Evolutionary conservation across 35 echinoderm and acorn worm genomes (phyloP).

Genomic region (Lytechinus pictus): DNA sequence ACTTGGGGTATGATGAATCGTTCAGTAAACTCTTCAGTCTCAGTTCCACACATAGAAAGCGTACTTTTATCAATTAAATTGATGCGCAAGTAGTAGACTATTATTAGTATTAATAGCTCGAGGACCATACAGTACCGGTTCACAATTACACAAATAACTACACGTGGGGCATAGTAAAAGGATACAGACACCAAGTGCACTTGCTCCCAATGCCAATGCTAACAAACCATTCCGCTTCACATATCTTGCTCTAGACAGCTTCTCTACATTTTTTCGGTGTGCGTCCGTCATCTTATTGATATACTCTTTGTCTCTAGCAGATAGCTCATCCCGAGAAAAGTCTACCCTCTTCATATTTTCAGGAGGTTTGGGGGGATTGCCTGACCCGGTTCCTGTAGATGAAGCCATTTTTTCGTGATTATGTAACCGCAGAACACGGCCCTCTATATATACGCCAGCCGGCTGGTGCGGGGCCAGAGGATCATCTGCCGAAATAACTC

Average conservation of each 20-base stretch:
- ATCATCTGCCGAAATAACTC: too few relatives aligned
- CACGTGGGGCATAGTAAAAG: conserved; percentile 51
- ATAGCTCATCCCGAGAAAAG: conserved; percentile 69
- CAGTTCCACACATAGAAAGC: too few relatives aligned
- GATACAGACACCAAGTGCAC: conserved; percentile 93
- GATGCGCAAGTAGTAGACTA: too few relatives aligned
- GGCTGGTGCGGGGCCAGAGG: too few relatives aligned
- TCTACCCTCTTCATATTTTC: conserved; percentile 85
- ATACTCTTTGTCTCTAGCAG: conserved; percentile 61
- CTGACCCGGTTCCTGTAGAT: not conserved
- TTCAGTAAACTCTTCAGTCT: too few relatives aligned
- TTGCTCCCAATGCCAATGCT: conserved; percentile 74
- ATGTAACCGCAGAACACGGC: not conserved
- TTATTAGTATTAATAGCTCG: too few relatives aligned
- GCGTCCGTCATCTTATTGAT: conserved; percentile 72
- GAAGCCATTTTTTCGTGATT: conserved; percentile 72
- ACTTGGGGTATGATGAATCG: too few relatives aligned
- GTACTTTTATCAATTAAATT: too few relatives aligned
- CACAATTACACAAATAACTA: not conserved
- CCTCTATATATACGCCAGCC: too few relatives aligned
- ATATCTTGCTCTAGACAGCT: conserved; percentile 54
- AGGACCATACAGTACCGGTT: not conserved
- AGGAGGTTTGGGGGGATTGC: conserved; percentile 49
- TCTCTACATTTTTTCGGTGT: conserved; percentile 60
- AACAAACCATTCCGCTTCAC: conserved; percentile 71